phyloP scores from a whole-genome alignment of 2,113 vertebrate genomes.

The Chloebia gouldiae region DNA sequence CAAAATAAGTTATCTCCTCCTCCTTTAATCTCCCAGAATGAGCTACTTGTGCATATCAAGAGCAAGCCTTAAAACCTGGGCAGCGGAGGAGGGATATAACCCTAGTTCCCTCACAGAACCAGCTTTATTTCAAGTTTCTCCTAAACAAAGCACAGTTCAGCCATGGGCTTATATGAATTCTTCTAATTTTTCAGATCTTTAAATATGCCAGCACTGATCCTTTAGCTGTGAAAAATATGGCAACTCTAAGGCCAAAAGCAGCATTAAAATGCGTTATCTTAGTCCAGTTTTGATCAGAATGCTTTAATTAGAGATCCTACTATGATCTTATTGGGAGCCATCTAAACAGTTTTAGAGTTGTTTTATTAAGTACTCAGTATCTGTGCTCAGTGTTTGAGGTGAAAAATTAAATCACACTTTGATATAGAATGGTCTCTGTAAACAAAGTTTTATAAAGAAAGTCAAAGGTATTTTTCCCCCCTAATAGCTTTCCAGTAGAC shows the following conservation, averaged over 20 bases:
- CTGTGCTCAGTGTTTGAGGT: neutral
- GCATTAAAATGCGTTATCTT: neutral
- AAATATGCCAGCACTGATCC: neutral
- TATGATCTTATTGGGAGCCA: neutral
- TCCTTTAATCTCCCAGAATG: neutral
- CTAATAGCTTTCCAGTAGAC: neutral
- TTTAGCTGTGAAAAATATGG: neutral
- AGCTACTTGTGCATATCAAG: neutral
- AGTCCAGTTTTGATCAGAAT: neutral
- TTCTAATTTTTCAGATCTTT: slow-evolving; percentile 7
- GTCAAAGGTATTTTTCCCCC: neutral
- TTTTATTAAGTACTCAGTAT: neutral
- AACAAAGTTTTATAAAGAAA: neutral
- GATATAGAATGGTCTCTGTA: neutral
- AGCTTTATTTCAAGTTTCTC: neutral
- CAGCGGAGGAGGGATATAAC: neutral
- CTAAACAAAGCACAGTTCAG: neutral
- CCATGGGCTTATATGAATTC: neutral
- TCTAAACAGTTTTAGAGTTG: neutral
- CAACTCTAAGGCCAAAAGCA: neutral
- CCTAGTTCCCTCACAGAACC: neutral
- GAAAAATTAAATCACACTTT: neutral
- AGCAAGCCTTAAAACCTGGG: neutral
- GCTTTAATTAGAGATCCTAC: neutral
- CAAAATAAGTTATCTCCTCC: neutral